Conservation (phyloP, 2,797 vertebrate genomes). For the Craterocephalus amniculus region DNA sequence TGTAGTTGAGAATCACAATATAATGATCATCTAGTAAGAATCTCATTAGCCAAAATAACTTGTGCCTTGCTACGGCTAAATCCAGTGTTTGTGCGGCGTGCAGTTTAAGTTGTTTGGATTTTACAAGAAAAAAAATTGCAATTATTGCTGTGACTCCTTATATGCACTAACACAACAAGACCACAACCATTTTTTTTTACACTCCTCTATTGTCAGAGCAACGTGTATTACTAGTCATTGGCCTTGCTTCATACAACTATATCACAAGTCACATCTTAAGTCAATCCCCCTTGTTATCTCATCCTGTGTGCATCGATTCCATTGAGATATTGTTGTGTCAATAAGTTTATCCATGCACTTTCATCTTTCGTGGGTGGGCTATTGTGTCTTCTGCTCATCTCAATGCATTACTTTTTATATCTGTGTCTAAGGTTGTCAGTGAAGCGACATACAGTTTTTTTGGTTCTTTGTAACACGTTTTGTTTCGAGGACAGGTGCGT, state of each 20-base stretch:
- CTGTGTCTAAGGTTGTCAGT: neutral
- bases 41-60: neutral
- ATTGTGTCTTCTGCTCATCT: neutral
- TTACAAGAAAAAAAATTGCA: neutral
- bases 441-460: too few relatives aligned
- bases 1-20: neutral
- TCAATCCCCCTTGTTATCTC: conserved; percentile 10
- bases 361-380: conserved; percentile 24
- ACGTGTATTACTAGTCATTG: conserved; percentile 51
- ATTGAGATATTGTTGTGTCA: conserved; percentile 20
- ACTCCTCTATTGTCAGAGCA: conserved; percentile 15
- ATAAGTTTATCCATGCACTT: conserved; percentile 25
- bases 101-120: neutral
- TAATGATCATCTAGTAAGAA: neutral
- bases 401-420: conserved; percentile 8
- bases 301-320: neutral
- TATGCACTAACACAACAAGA: neutral
- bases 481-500: neutral
- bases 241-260: conserved; percentile 24
- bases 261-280: conserved; percentile 43
- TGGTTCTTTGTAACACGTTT: neutral
- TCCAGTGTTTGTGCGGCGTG: neutral
- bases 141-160: neutral
- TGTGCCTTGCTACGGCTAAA: neutral
- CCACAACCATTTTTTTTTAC: conserved; percentile 10